Percentiles rank a stretch among this genome's conserved stretches.
These are phyloP conservation scores for Cosmopolites sordidus DNA, from an alignment of 2,888 invertebrate species.

Conservation along the genomic window DNA sequence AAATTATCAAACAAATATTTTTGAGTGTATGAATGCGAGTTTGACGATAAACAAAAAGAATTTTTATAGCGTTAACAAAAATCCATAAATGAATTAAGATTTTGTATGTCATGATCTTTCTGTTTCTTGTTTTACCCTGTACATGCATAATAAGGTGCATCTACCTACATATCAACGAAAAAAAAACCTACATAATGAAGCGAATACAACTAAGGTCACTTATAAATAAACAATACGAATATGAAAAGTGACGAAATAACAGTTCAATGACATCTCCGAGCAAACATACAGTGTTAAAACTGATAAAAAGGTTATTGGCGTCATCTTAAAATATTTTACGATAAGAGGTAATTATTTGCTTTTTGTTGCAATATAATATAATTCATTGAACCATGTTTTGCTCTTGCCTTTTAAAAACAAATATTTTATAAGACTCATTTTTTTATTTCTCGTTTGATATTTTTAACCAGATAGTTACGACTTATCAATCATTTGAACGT, in stretches of 20 bases:
- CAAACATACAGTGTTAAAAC: conserved; percentile 28
- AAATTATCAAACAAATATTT: too few species aligned
- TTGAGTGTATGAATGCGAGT: too few species aligned
- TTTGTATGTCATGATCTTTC: too few species aligned
- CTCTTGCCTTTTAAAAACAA: conserved; percentile 25
- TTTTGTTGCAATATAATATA: conserved; percentile 29
- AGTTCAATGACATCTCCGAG: conserved; percentile 29
- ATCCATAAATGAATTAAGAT: too few species aligned
- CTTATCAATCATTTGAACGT: background rate
- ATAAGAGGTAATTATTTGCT: conserved; percentile 37
- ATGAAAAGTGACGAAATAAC: conserved; percentile 29
- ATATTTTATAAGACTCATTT: conserved; percentile 7
- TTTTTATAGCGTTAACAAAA: too few species aligned
- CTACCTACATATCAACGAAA: background rate
- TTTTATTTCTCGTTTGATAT: background rate
- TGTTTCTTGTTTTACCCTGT: too few species aligned
- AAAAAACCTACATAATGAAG: background rate
- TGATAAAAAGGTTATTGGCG: conserved; percentile 42
- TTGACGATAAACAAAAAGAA: too few species aligned
- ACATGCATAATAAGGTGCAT: background rate
- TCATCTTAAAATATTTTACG: conserved; percentile 38
- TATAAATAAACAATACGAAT: conserved; percentile 28
- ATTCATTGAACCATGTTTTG: conserved; percentile 32
- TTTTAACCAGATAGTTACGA: background rate
- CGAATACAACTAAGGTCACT: conserved; percentile 17